phyloP scores from a whole-genome alignment of 1,140 invertebrate genomes.

The Berghia stephanieae region DNA sequence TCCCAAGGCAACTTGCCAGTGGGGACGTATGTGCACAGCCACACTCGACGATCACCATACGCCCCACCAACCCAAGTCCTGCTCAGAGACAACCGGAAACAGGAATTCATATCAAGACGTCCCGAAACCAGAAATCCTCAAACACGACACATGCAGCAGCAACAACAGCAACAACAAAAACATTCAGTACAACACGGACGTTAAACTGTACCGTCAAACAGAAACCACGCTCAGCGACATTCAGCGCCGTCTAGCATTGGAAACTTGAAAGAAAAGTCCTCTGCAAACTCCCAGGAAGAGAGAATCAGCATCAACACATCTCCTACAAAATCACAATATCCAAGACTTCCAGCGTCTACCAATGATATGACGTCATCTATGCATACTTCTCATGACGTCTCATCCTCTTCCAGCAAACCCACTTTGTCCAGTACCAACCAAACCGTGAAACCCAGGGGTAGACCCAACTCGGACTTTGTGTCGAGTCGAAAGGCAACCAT shows the following conservation, averaged over 20 bases:
- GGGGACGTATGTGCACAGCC: neutral
- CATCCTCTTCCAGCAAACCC: neutral
- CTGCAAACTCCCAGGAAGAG: neutral
- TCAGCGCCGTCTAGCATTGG: neutral
- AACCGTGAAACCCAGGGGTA: neutral
- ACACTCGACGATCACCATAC: conserved; percentile 6
- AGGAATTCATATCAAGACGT: neutral
- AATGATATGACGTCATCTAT: neutral
- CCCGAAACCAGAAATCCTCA: neutral
- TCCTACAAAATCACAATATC: neutral
- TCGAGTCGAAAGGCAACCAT: neutral
- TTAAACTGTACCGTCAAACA: too few relatives aligned
- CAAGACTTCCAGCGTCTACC: neutral
- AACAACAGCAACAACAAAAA: too few relatives aligned
- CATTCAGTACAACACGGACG: neutral
- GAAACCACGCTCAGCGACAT: neutral
- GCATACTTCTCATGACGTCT: neutral
- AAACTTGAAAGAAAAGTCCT: neutral
- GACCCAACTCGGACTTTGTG: neutral
- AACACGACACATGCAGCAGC: neutral
- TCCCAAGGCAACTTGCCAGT: neutral
- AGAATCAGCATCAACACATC: neutral
- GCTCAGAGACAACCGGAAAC: neutral
- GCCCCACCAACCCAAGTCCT: neutral
- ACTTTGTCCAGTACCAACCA: neutral